Base-by-base conservation (phyloP, 2,797 vertebrate species). In the Crypturellus tataupa region DNA sequence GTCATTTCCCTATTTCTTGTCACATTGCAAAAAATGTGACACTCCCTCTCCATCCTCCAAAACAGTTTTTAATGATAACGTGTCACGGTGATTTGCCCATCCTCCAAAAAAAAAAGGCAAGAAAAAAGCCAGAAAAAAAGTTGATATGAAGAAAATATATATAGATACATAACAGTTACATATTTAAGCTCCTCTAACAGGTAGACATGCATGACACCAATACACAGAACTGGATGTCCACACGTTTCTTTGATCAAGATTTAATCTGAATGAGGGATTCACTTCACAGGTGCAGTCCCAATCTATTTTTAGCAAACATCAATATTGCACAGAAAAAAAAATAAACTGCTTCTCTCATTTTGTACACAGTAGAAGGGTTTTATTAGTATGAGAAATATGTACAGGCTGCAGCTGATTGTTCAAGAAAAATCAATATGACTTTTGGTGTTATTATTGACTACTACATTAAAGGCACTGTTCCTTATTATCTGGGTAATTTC, bases 351-450 rank as follows among this genome's bases (percentile, higher is more conserved):
- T 73, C 10, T 90, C 91, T 95, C 21, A 23, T 92, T 97, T 92
- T 94, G 51, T 77, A 81, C 67, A 31, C 10, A 85, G 46, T 78
- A 42, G 42, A 75, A 80, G 12, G 62, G 27, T 94, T 79, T 95
- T 95, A 94, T 82, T 87, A 82, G 40, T 71, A 82, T 27, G 56
- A 96, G 69, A 88, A 92, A 49, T 78, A 63, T 18, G 29, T 90
- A 73, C 59, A 87, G 80, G 42, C 71, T 86, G 70, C 42, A 95
- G 71, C 78, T 11, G 8, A 89, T 92, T 96, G 47, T 78, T 95
- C 67, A 95, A 55, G 90, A 96, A 93, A 96, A 97, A 97, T 97
- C 97, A 97, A 94, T 96, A 93, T 63, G 78, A 82, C 51, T 96
- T 96, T 93, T 94, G 71, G 51, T 95, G 83, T 88, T 96, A 85